Conservation (phyloP, 1,140 invertebrate genomes). For the Drosophila watanabei region DNA sequence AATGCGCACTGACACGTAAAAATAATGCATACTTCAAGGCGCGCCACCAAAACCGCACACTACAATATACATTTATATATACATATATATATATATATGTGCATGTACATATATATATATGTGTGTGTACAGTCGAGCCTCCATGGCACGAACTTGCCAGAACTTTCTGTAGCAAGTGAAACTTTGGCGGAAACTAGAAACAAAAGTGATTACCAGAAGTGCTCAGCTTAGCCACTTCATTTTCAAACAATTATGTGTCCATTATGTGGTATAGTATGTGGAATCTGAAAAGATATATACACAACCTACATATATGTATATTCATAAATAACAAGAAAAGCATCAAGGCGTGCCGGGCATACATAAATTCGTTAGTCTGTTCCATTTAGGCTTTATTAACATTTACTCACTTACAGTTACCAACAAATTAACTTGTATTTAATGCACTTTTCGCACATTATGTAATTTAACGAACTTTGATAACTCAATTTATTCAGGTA, state of each 20-base stretch:
- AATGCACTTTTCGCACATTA: background rate
- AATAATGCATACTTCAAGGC: conserved; percentile 83
- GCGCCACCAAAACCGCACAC: conserved; percentile 59
- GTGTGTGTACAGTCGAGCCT: conserved; percentile 9
- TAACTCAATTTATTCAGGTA: background rate
- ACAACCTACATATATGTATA: background rate
- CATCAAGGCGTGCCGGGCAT: background rate
- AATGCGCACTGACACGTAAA: conserved; percentile 83
- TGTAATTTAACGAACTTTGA: too few relatives aligned
- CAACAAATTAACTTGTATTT: background rate
- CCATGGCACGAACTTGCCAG: background rate
- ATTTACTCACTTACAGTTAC: background rate
- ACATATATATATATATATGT: background rate
- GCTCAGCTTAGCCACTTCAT: conserved; percentile 11
- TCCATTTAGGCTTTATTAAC: conserved; percentile 3
- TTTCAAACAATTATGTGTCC: conserved; percentile 19
- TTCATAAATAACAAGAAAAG: conserved; percentile 5
- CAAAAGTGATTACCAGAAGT: conserved; percentile 21
- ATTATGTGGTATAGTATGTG: conserved; percentile 6
- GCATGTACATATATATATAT: background rate
- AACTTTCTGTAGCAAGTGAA: background rate
- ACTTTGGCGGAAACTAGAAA: conserved; percentile 8
- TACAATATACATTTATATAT: conserved; percentile 10
- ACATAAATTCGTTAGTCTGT: conserved; percentile 3
- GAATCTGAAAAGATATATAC: background rate